phyloP scores from a whole-genome alignment of 2,113 vertebrate genomes.

The Perca schrenkii region DNA sequence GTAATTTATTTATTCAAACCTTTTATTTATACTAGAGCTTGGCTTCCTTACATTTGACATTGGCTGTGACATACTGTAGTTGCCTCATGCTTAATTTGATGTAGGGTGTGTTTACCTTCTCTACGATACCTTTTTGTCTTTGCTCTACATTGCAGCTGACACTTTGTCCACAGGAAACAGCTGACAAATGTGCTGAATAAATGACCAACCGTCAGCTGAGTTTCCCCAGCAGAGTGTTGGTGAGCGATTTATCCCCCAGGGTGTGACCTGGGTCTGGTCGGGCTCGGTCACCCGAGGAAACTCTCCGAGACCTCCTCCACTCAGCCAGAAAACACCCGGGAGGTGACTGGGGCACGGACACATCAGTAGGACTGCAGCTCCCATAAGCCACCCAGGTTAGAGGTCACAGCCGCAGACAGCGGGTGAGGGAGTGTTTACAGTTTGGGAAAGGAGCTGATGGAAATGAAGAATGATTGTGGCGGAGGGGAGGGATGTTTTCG shows the following conservation, averaged over 20 bases:
- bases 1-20: neutral
- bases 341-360: slow-evolving; percentile 50
- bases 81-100: neutral
- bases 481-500: slow-evolving; percentile 31
- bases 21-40: neutral
- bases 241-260: slow-evolving; percentile 34
- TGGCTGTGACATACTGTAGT: neutral
- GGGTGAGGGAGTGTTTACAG: slow-evolving; percentile 60
- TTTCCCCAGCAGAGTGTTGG: slow-evolving; percentile 42
- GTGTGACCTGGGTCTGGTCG: slow-evolving; percentile 41
- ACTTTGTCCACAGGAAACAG: slow-evolving; percentile 21
- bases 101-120: slow-evolving; percentile 1
- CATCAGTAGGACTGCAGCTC: slow-evolving; percentile 58
- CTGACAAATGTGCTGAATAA: slow-evolving; percentile 59
- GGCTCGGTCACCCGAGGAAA: slow-evolving; percentile 52
- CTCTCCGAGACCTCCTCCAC: slow-evolving; percentile 39
- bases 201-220: slow-evolving; percentile 46
- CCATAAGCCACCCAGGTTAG: slow-evolving; percentile 52
- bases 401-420: slow-evolving; percentile 48
- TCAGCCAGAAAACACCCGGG: slow-evolving; percentile 61
- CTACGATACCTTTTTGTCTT: slow-evolving; percentile 6
- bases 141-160: slow-evolving; percentile 16
- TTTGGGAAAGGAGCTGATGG: slow-evolving; percentile 55
- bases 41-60: neutral
- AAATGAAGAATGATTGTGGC: slow-evolving; percentile 57